phyloP scores from a whole-genome alignment of 2,797 vertebrate genomes.

The Bradypus variegatus region DNA sequence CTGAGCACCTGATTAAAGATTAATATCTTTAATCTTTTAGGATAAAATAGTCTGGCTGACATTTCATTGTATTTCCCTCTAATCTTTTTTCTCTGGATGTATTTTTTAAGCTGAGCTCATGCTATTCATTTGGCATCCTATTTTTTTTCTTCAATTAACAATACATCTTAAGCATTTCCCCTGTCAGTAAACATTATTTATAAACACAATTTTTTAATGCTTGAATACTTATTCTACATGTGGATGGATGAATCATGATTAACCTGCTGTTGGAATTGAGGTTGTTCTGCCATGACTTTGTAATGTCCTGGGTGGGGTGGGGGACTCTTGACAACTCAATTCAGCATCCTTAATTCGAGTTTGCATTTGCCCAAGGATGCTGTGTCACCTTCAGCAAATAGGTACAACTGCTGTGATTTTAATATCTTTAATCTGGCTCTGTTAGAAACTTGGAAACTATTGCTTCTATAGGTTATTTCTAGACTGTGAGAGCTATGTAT shows the following conservation, averaged over 20 bases:
- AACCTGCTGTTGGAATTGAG: neutral
- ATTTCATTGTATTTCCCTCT: neutral
- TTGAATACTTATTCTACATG: neutral
- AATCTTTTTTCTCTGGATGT: neutral
- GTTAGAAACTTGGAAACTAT: neutral
- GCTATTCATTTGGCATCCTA: neutral
- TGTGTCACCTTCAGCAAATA: neutral
- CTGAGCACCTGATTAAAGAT: no score
- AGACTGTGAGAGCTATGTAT: neutral
- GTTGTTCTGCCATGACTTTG: neutral
- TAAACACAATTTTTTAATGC: neutral
- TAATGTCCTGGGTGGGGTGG: neutral
- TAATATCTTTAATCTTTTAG: no score
- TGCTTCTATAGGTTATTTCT: neutral
- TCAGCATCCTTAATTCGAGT: neutral
- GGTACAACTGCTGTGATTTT: neutral
- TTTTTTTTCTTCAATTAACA: neutral
- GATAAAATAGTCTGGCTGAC: neutral
- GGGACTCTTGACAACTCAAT: neutral
- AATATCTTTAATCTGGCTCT: neutral
- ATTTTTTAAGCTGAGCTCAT: neutral
- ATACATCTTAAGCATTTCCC: constrained; percentile 20
- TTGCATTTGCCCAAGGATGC: neutral
- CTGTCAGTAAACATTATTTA: constrained; percentile 9
- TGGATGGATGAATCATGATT: neutral